These are phyloP conservation scores for Synanthedon myopaeformis DNA, from an alignment of 2,888 invertebrate species.

Conservation along the genomic window DNA sequence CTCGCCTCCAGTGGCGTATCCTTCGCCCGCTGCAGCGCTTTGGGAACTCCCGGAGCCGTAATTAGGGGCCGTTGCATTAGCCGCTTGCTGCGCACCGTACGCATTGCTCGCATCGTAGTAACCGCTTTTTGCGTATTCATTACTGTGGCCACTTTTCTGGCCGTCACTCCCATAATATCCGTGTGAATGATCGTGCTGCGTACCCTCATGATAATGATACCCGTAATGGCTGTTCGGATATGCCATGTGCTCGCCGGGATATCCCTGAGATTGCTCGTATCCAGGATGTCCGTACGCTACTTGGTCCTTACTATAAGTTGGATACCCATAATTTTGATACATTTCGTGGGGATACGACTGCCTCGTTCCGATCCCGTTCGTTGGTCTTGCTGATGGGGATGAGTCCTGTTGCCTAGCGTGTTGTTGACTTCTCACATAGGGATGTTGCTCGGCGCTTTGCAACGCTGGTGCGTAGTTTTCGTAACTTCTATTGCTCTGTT, in stretches of 20 bases:
- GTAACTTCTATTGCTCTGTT: slow-evolving; percentile 52
- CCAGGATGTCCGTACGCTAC: slow-evolving; percentile 70
- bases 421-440: slow-evolving; percentile 54
- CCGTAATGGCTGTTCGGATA: slow-evolving; percentile 62
- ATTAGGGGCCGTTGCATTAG: slow-evolving; percentile 15
- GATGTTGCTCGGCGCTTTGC: slow-evolving; percentile 54
- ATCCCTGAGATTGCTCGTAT: slow-evolving; percentile 58
- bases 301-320: slow-evolving; percentile 65
- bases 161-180: slow-evolving; percentile 59
- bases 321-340: slow-evolving; percentile 65
- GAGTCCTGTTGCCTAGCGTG: slow-evolving; percentile 44
- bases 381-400: slow-evolving; percentile 39
- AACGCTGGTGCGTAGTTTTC: slow-evolving; percentile 42
- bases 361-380: slow-evolving; percentile 49
- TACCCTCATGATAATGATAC: slow-evolving; percentile 61
- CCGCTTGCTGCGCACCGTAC: slow-evolving; percentile 44
- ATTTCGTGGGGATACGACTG: slow-evolving; percentile 62
- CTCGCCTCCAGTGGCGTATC: slow-evolving; percentile 49
- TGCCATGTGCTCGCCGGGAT: slow-evolving; percentile 51
- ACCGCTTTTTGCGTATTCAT: slow-evolving; percentile 63
- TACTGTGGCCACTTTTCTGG: slow-evolving; percentile 61
- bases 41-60: slow-evolving; percentile 22
- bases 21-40: slow-evolving; percentile 45
- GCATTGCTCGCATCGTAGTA: slow-evolving; percentile 54
- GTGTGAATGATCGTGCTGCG: slow-evolving; percentile 50